Percentiles rank a stretch among this genome's conserved stretches.
Conservation (phyloP, 23 tunicate species). For the Ciona savignyi region DNA sequence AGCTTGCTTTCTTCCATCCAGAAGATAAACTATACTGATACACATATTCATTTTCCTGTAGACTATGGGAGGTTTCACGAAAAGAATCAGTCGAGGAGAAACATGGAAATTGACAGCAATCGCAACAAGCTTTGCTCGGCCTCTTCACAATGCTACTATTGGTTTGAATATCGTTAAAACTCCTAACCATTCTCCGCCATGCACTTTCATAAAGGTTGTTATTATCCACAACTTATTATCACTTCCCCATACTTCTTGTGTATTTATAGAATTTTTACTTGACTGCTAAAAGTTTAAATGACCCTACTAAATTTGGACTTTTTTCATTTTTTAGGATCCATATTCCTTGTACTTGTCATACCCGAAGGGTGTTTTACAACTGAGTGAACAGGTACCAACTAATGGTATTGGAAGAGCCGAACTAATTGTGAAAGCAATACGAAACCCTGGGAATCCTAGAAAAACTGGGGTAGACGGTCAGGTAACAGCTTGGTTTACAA, state of each 20-base stretch:
- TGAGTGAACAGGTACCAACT: conserved; percentile 5
- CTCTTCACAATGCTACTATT: conserved; percentile 19
- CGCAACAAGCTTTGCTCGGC: conserved; percentile 28
- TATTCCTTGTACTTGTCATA: neutral
- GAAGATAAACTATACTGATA: no score
- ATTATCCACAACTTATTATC: no score
- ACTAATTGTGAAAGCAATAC: conserved; percentile 18
- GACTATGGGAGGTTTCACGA: conserved; percentile 10
- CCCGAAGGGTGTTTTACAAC: conserved; percentile 5
- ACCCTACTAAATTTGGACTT: no score
- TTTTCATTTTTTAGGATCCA: neutral
- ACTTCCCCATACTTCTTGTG: neutral
- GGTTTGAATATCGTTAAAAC: neutral
- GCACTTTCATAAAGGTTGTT: neutral
- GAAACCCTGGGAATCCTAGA: conserved; percentile 34
- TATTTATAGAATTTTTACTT: no score
- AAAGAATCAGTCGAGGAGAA: conserved; percentile 33
- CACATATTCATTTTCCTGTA: no score
- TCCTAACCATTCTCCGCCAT: neutral
- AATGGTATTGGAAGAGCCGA: conserved; percentile 14
- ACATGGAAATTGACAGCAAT: conserved; percentile 9
- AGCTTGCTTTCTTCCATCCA: no score
- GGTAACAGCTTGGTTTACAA: conserved; percentile 10
- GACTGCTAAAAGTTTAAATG: no score
- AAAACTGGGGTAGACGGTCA: conserved; percentile 42